Evolutionary conservation across 1,140 invertebrate species (phyloP), one percentile per base, ranked within the genome.

Genomic region (Drosophila tani): DNA sequence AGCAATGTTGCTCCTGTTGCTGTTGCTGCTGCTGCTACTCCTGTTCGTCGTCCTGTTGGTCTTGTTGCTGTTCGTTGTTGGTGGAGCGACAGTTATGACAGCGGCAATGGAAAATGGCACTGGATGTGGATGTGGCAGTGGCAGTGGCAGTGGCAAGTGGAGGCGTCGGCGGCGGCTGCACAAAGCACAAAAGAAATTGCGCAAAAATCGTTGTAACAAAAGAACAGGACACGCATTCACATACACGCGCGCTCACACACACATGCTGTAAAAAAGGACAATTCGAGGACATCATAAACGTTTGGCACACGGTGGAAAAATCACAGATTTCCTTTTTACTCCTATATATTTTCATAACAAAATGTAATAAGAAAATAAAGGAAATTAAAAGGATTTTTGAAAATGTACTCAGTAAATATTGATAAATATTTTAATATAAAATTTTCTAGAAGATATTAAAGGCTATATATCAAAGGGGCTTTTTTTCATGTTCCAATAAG

Each of bases 121-220:
- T 59, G 65, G 4, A 55, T 55, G 51, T 55, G 29, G 32, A 19
- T 53, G 35, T 40, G 53, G 53, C 3, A 38, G 32, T 47, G 64
- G 63, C 47, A 55, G 53, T 47, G 64, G 63, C 47, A 55, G 45
- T 56, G 67, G 58, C 43, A 40, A 51, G 75, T 49, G 27, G 27
- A 24, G 15, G 27, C 60, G 17, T n/a, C 50, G 27, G 43, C 51
- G 53, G 47, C 47, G 65, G 82, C 82, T 79, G 82, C 73, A 73
- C 80, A 78, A 82, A 82, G 84, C 81, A 87, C 84, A 87, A 87
- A 87, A 87, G 84, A 88, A 87, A 87, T 87, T 88, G 84, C 84
- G 84, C 84, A 87, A 87, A 87, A 87, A 87, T 87, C 59, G 84
- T 84, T 87, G 84, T 87, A 87, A 87, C 84, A 87, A 88, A 87